A percentile compares a stretch with the other conserved stretches of the same genome.
These are phyloP conservation scores for Ophion slaviceki DNA, from an alignment of 2,888 invertebrate species.

Conservation along the genomic window DNA sequence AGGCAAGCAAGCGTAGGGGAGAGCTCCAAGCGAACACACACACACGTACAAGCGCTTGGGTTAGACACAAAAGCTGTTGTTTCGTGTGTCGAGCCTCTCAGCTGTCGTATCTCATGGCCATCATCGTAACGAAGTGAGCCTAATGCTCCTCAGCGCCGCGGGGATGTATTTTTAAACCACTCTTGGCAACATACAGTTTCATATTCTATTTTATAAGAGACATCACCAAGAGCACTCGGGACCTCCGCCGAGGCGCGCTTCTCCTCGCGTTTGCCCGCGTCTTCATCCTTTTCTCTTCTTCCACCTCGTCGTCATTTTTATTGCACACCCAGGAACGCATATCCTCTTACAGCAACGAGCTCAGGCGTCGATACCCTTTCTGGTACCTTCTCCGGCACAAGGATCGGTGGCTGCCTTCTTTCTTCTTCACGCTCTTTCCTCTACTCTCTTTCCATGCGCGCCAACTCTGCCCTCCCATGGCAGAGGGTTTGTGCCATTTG, in stretches of 20 bases:
- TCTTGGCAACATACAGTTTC: conserved; percentile 82
- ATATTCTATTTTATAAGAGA: conserved; percentile 83
- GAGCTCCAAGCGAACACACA: conserved; percentile 10
- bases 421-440: conserved; percentile 13
- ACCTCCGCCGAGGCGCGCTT: conserved; percentile 47
- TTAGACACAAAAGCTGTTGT: conserved; percentile 45
- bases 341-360: conserved; percentile 61
- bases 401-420: conserved; percentile 21
- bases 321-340: conserved; percentile 48
- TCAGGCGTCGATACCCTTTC: conserved; percentile 58
- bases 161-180: conserved; percentile 82
- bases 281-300: conserved; percentile 42
- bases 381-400: conserved; percentile 42
- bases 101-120: conserved; percentile 65
- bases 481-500: conserved; percentile 29
- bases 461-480: background rate
- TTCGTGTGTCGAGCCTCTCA: conserved; percentile 49
- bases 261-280: conserved; percentile 5
- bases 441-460: background rate
- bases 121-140: conserved; percentile 71
- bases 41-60: conserved; percentile 12
- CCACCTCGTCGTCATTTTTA: conserved; percentile 50
- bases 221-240: conserved; percentile 68
- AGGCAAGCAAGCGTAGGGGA: conserved; percentile 39
- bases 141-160: conserved; percentile 64